A percentile compares a stretch with the other conserved stretches of the same genome.
Conservation (phyloP, 2,888 invertebrate genomes). For the Chromoteleia sp. region DNA sequence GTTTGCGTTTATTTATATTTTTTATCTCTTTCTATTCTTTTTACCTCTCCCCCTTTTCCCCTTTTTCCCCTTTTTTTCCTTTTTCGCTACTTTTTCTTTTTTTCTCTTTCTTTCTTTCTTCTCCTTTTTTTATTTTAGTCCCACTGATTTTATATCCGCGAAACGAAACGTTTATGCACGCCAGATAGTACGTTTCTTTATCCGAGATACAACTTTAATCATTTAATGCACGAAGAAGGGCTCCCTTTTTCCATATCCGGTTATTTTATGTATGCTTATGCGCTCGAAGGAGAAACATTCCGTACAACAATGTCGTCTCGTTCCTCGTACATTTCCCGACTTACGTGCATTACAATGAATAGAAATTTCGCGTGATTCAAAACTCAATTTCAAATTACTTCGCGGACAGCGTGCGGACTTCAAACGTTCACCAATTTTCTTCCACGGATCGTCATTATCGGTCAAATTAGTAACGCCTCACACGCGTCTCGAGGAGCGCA, state of each 20-base stretch:
- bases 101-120: neutral
- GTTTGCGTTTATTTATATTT: too few relatives aligned
- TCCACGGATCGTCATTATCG: neutral
- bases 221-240: slow-evolving; percentile 58
- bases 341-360: slow-evolving; percentile 49
- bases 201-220: slow-evolving; percentile 52
- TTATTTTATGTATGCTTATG: slow-evolving; percentile 48
- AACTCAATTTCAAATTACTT: slow-evolving; percentile 34
- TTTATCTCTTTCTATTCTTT: too few relatives aligned
- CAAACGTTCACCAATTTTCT: neutral
- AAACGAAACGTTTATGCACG: slow-evolving; percentile 34
- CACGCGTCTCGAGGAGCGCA: too few relatives aligned
- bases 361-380: slow-evolving; percentile 41
- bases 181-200: slow-evolving; percentile 39
- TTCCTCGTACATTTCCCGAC: slow-evolving; percentile 39
- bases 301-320: slow-evolving; percentile 28
- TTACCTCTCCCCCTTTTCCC: neutral
- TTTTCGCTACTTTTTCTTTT: neutral
- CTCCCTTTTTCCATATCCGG: slow-evolving; percentile 47
- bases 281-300: slow-evolving; percentile 45
- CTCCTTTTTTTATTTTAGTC: neutral
- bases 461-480: neutral
- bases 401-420: neutral
- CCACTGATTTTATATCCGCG: slow-evolving; percentile 22
- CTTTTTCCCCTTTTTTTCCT: neutral